Base-by-base conservation (phyloP, 2,888 invertebrate species). In the Corbicula japonica region DNA sequence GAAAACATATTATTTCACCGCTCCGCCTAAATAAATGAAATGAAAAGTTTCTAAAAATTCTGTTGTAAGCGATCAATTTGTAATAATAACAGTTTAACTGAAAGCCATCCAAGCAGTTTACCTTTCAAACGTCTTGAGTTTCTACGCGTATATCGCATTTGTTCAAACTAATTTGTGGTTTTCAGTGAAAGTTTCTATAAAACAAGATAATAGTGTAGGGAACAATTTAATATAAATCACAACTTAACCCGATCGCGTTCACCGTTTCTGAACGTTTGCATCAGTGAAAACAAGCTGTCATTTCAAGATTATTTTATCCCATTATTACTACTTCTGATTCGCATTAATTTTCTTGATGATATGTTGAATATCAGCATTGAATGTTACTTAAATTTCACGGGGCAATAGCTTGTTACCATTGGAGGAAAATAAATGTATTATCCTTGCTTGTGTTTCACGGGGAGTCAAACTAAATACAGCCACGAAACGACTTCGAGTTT, bases 361-460 rank as follows among this genome's bases (percentile, higher is more conserved):
- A 72, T 34, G 34, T 44, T 61, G 41, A 72, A 62, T 72, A 72
- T 41, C 65, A 56, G 48, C 46, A 44, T 52, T 32, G 48, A 35
- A 58, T 68, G 75, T 38, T 75, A 68, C 61, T 68, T 52, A 52
- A 61, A 50, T 71, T 60, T 71, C 66, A 66, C 66, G 66, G 52
- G 26, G 66, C 23, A 58, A 58, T 58, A 58, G 35, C 21, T 58
- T 28, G 34, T 35, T 21, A 21, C 2, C 34, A 35, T 1, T 35
- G 21, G 35, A 35, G 58, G 58, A 58, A n/a, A 58, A 58, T 35
- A 58, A 58, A 58, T 12, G 35, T 35, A 58, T 58, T 58, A 35
- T 58, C 34, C 5, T 34, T 61, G 26, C 50, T 71, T 41, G 28
- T 28, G 26, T 75, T 66, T 75, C 71, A 72, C 46, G 71, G 30